Evolutionary conservation across 2,888 invertebrate genomes (phyloP).

Genomic region (Scrobipalpa atriplicella): DNA sequence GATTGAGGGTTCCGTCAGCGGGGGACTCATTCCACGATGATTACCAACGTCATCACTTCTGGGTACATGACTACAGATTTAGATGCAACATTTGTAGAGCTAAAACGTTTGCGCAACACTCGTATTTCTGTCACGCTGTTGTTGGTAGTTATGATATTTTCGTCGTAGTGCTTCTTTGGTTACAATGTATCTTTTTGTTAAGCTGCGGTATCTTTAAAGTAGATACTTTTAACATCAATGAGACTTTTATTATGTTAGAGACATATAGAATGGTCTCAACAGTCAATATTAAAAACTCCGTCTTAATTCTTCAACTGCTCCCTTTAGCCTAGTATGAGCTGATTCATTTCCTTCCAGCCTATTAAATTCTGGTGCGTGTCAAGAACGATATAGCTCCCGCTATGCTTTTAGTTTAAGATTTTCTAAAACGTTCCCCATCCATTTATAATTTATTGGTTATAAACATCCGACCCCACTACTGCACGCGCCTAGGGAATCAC

Average conservation of each 20-base stretch:
- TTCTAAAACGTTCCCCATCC: conserved; percentile 50
- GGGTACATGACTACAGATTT: conserved; percentile 27
- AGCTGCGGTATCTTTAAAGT: neutral
- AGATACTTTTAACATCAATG: neutral
- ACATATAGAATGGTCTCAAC: neutral
- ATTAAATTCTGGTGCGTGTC: conserved; percentile 10
- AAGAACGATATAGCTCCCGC: conserved; percentile 12
- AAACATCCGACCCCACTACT: conserved; percentile 50
- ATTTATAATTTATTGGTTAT: conserved; percentile 63
- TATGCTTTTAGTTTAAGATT: conserved; percentile 37
- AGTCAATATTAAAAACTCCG: neutral
- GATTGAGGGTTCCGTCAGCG: conserved; percentile 61
- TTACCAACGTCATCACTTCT: conserved; percentile 52
- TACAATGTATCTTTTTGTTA: conserved; percentile 1
- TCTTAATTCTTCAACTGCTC: neutral
- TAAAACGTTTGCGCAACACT: conserved; percentile 11
- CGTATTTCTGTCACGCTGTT: conserved; percentile 23
- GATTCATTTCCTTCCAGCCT: conserved; percentile 7
- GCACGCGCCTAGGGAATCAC: conserved; percentile 57
- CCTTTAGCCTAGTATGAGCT: neutral
- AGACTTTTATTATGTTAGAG: too few species aligned
- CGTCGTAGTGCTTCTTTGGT: neutral
- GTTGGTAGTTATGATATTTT: neutral
- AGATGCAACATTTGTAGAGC: conserved; percentile 14
- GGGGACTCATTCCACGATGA: conserved; percentile 57